phyloP scores from a whole-genome alignment of 2,113 vertebrate species.

The Acanthisitta chloris region DNA sequence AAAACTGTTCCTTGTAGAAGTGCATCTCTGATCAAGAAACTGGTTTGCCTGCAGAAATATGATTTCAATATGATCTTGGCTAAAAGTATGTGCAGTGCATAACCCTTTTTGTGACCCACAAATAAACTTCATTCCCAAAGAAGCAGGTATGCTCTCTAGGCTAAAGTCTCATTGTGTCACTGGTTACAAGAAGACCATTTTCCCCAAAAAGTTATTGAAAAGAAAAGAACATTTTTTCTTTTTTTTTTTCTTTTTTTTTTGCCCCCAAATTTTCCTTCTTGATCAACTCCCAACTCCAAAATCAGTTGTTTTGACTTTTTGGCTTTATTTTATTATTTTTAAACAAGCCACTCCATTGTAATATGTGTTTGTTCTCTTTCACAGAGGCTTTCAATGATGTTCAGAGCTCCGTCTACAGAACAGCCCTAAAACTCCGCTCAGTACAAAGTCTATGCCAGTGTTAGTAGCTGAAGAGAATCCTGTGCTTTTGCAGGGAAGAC shows the following conservation, averaged over 20 bases:
- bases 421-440: constrained; percentile 78
- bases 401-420: constrained; percentile 77
- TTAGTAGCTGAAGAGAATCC: constrained; percentile 65
- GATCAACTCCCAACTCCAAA: background rate
- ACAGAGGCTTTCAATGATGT: constrained; percentile 70
- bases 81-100: background rate
- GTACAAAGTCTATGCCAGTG: constrained; percentile 82
- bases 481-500: background rate
- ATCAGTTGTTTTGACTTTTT: background rate
- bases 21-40: background rate
- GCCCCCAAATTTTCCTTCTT: background rate
- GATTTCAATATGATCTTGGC: background rate
- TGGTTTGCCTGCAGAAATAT: background rate
- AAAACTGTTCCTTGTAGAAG: background rate
- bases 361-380: constrained; percentile 19
- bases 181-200: background rate
- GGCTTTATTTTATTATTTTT: too few species aligned
- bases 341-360: background rate
- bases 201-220: background rate
- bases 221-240: background rate
- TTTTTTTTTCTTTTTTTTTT: background rate
- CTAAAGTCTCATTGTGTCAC: background rate
- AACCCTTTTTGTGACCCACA: background rate
- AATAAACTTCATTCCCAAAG: background rate
- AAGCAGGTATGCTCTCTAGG: background rate